phyloP scores from a whole-genome alignment of 2,113 vertebrate genomes.

The Gymnorhina tibicen region DNA sequence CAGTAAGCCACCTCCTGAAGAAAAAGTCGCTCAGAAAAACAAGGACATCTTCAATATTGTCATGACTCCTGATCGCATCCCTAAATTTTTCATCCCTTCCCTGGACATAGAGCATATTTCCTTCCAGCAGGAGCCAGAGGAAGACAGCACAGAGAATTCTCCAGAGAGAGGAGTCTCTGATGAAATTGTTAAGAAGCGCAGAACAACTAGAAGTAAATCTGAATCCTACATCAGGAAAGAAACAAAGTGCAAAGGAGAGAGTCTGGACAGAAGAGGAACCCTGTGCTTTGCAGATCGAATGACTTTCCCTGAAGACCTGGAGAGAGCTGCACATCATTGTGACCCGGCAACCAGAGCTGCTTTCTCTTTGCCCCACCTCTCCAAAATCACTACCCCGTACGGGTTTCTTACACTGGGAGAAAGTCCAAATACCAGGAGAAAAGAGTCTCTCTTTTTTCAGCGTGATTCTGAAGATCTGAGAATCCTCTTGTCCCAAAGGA shows the following conservation, averaged over 20 bases:
- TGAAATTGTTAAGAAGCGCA: not conserved
- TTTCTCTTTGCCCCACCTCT: constrained; percentile 62
- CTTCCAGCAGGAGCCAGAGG: not conserved
- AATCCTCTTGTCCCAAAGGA: constrained; percentile 11
- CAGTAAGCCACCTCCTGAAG: constrained; percentile 10
- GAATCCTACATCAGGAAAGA: constrained; percentile 15
- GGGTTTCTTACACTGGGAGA: constrained; percentile 65
- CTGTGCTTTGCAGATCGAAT: not conserved
- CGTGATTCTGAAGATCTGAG: constrained; percentile 11
- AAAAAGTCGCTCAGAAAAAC: constrained; percentile 12
- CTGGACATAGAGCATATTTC: constrained; percentile 36
- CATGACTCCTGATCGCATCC: constrained; percentile 70
- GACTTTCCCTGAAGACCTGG: not conserved
- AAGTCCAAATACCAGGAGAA: constrained; percentile 63
- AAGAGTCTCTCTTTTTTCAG: constrained; percentile 73
- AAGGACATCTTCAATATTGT: constrained; percentile 60
- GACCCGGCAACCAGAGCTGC: constrained; percentile 58
- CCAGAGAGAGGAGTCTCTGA: not conserved
- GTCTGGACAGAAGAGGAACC: not conserved
- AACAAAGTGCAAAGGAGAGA: not conserved
- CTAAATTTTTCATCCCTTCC: constrained; percentile 72
- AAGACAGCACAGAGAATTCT: not conserved
- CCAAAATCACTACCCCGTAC: constrained; percentile 64
- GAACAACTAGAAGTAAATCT: constrained; percentile 30
- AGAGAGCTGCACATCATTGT: constrained; percentile 21